Evolutionary conservation across 2,888 invertebrate genomes (phyloP).

Genomic region (Oscheius sp.): DNA sequence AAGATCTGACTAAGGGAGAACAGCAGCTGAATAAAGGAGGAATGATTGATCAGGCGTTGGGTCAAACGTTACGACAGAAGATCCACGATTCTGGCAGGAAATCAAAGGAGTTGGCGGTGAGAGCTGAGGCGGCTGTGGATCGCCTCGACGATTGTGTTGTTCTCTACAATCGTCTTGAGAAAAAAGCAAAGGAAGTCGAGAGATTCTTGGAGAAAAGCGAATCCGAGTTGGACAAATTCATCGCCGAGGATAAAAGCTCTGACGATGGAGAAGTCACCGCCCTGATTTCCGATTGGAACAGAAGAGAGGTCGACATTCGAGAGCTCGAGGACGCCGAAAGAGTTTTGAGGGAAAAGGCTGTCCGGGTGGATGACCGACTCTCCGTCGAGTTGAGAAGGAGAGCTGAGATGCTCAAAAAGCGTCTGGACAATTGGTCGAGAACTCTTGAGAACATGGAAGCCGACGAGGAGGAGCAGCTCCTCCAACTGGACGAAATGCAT

Average conservation of each 20-base stretch:
- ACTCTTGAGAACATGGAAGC: constrained; percentile 53
- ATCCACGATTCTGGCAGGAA: constrained; percentile 43
- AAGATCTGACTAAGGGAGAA: constrained; percentile 35
- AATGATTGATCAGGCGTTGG: constrained; percentile 50
- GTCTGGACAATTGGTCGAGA: constrained; percentile 50
- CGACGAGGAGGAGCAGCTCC: constrained; percentile 52
- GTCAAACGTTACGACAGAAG: constrained; percentile 30
- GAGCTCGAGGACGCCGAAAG: constrained; percentile 44
- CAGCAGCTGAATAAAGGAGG: constrained; percentile 34
- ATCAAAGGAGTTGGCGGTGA: constrained; percentile 36
- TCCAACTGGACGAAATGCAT: constrained; percentile 57
- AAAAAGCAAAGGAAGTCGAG: constrained; percentile 34
- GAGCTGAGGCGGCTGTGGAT: constrained; percentile 52
- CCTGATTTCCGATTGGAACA: constrained; percentile 53
- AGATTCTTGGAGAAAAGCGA: constrained; percentile 50
- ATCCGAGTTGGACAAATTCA: constrained; percentile 41
- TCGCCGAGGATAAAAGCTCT: constrained; percentile 33
- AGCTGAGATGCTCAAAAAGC: constrained; percentile 51
- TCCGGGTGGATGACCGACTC: constrained; percentile 39
- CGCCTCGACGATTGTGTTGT: constrained; percentile 59
- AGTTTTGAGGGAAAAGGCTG: constrained; percentile 44
- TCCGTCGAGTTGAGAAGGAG: constrained; percentile 37
- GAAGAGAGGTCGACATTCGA: constrained; percentile 48
- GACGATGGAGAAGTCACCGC: constrained; percentile 42
- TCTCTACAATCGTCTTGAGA: constrained; percentile 35